Evolutionary conservation across 2,888 invertebrate genomes (phyloP), one percentile per base, ranked within the genome.

Genomic region (Nebria brevicollis): DNA sequence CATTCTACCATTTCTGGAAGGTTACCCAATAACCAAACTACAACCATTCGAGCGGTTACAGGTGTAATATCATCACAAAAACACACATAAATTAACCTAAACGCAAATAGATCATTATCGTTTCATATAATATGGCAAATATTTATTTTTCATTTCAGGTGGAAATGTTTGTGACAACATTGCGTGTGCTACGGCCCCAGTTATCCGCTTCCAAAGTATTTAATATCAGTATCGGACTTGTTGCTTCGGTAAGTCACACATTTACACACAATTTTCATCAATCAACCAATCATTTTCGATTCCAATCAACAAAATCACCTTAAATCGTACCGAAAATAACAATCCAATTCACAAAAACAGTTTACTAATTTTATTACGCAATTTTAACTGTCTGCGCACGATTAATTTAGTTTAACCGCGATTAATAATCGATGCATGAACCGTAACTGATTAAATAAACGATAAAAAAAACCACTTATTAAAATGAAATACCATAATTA

Each of bases 171-270:
- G 83, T 87, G 74, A 83, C 83, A 6, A 86, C 87, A 10, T 75
- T 87, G 7, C 84, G 85, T 13, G 83, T 85, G 1, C 85, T 86
- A 79, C 86, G 85, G 83, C 87, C 87, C 1, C 83, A 85, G 20
- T 77, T 87, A 4, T 85, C 83, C 77, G 87, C 87, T 43, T 87
- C 87, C 0, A 86, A 86, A 75, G 85, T 86, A 43, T 86, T 87
- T 76, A 86, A 85, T 2, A 84, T 87, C 66, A 85, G 86, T 2
- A 86, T 85, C 0, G 77, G 85, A 73, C 83, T 87, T 68, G 82
- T 87, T 6, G 87, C 87, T 75, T 86, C 87, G 66, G 87, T 87
- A 84, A 86, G 86, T 85, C 6, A 25, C 8, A 54, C 8, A 54
- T 54, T 43, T 43, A 43, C 43, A 20, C 20, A 20, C 20, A 0